Percentiles rank a stretch among this genome's conserved stretches.
These are phyloP conservation scores for Semnopithecus entellus DNA, from an alignment of 2,113 vertebrate species.

Conservation along the genomic window DNA sequence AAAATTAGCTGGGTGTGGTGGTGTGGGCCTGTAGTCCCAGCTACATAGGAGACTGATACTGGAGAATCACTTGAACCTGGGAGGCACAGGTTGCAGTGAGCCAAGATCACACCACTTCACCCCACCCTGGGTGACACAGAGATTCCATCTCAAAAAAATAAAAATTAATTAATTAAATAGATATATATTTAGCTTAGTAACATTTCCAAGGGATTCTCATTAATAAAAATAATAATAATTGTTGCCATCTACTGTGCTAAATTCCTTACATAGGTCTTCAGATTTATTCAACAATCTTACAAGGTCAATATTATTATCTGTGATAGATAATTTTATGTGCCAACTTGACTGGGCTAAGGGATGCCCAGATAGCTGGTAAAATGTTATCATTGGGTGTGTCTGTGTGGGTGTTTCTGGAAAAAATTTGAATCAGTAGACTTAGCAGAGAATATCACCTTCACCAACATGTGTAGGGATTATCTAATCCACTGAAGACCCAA, in stretches of 20 bases:
- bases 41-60: too few species aligned
- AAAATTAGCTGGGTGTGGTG: too few species aligned
- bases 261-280: neutral
- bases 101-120: too few species aligned
- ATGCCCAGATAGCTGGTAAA: neutral
- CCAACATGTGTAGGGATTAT: neutral
- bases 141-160: too few species aligned
- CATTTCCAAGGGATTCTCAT: neutral
- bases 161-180: too few species aligned
- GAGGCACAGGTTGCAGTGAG: too few species aligned
- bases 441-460: neutral
- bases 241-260: neutral
- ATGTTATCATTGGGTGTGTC: neutral
- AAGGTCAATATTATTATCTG: neutral
- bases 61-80: too few species aligned
- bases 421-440: neutral
- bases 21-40: too few species aligned
- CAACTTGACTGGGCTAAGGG: neutral
- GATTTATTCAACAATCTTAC: neutral
- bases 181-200: neutral
- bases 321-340: neutral
- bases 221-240: neutral
- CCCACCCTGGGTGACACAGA: too few species aligned
- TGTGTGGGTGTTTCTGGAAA: too few species aligned
- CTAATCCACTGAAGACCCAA: neutral